Evolutionary conservation across 2,888 invertebrate genomes (phyloP), one percentile per base, ranked within the genome.

Genomic region (Brenthis hecate): DNA sequence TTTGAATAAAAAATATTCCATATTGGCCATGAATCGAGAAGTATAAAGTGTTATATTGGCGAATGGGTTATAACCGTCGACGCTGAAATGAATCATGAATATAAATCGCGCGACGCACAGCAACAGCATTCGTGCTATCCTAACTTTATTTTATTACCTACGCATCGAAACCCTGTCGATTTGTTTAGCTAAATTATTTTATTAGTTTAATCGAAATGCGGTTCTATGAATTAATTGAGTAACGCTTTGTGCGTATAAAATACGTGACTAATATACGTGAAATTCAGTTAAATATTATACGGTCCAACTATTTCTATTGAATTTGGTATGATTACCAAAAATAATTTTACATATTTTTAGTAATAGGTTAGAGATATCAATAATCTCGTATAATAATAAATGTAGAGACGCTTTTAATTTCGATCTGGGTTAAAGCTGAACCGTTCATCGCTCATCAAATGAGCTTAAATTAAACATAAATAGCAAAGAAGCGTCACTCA

Each of bases 71-170:
- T 67, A 62, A 62, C 16, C 53, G 60, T 67, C 50, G 56, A 61
- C 89, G 78, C 79, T 74, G 78, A 82, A 85, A 91, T 91, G 91
- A 92, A 91, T 92, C 91, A 91, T 84, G 80, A 78, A 74, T 80
- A 90, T 91, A 91, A 91, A 91, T 91, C 85, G 80, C 32, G 36
- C 36, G 36, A 36, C 62, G 53, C 71, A 76, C 76, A 78, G 79
- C 83, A 86, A 89, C 89, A 84, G 81, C 85, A 82, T 84, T 85
- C 81, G 84, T 77, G 43, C 79, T 78, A 47, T 62, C 78, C 82
- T 83, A 85, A 85, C 88, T 87, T 88, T 85, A 86, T 88, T 88
- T 87, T 86, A 86, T 85, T 83, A 81, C 81, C 50, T 80, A 83
- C 58, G 65, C 67, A 56, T 66, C 56, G 64, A 53, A 56, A 60